phyloP scores from a whole-genome alignment of 2,113 vertebrate genomes.

The Siphamia tubifer region DNA sequence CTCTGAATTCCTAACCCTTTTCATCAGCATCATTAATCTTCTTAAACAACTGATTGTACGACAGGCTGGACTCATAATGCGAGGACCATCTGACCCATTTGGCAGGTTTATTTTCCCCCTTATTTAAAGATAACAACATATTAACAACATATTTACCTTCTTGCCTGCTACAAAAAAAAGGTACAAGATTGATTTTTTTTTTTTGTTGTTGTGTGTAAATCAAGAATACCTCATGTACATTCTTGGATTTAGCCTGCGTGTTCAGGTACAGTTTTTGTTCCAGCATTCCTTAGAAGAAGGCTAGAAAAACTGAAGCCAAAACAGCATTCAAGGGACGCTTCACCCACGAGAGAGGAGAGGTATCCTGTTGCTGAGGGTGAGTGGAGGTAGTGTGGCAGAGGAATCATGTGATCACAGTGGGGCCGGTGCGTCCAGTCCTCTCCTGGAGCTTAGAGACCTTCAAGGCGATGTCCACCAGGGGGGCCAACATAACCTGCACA shows the following conservation, averaged over 20 bases:
- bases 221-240: neutral
- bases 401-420: conserved; percentile 95
- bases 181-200: conserved; percentile 7
- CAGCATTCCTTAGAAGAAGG: conserved; percentile 18
- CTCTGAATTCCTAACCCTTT: neutral
- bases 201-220: neutral
- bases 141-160: neutral
- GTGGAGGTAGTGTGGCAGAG: conserved; percentile 25
- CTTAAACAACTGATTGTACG: neutral
- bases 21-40: neutral
- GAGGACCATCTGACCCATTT: neutral
- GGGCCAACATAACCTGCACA: conserved; percentile 92
- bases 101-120: neutral
- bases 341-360: conserved; percentile 32
- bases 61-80: neutral
- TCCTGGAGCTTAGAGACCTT: conserved; percentile 93
- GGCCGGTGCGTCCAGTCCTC: conserved; percentile 86
- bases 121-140: neutral
- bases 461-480: conserved; percentile 92
- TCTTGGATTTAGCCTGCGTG: neutral
- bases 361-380: conserved; percentile 39
- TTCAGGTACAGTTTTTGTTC: conserved; percentile 12
- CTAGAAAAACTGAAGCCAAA: conserved; percentile 3
- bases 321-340: conserved; percentile 41
- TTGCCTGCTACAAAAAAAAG: neutral